Conservation (phyloP, 2,888 invertebrate genomes). For the Deroplatys truncata region DNA sequence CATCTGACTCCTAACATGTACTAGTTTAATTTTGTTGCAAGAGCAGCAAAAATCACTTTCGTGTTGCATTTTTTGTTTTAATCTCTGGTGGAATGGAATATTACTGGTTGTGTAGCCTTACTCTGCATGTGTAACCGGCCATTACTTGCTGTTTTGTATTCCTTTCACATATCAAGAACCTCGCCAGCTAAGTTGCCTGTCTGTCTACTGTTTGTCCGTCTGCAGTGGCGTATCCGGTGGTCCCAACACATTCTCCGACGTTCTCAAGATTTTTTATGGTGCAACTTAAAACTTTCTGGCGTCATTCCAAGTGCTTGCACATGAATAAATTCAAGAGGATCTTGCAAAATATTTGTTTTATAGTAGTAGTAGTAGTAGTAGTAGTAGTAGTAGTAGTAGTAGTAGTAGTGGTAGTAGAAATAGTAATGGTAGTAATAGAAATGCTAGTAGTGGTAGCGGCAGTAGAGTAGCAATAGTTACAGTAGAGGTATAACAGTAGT, state of each 20-base stretch:
- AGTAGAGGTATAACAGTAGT: too few relatives aligned
- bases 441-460: too few relatives aligned
- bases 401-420: too few relatives aligned
- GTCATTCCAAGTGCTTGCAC: neutral
- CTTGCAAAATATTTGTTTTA: neutral
- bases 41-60: conserved; percentile 1
- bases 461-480: too few relatives aligned
- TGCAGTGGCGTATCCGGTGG: neutral
- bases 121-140: neutral
- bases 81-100: neutral
- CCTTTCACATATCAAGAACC: neutral
- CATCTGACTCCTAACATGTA: neutral
- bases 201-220: neutral
- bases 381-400: too few relatives aligned
- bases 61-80: neutral
- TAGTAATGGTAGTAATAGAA: too few relatives aligned
- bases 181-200: neutral
- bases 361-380: too few relatives aligned
- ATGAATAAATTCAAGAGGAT: neutral
- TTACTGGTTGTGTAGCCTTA: neutral
- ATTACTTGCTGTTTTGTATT: conserved; percentile 2
- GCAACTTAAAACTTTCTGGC: too few relatives aligned
- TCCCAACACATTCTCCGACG: too few relatives aligned
- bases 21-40: neutral
- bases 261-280: too few relatives aligned